Base-by-base conservation (phyloP, 2,888 invertebrate genomes). In the Seladonia tumulorum region DNA sequence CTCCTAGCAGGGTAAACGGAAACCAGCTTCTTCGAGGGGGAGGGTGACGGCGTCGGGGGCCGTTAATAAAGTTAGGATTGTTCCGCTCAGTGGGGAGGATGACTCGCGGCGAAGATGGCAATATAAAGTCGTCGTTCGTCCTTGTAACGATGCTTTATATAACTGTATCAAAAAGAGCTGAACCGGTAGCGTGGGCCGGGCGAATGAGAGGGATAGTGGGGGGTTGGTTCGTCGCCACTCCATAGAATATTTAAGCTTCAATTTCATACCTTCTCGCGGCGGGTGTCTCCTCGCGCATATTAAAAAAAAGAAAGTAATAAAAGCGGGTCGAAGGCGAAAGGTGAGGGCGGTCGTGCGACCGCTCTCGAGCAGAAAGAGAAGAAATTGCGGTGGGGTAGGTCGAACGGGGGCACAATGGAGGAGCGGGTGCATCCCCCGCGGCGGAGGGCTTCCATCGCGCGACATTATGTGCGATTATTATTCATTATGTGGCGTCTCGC, bases 171-270 rank as follows among this genome's bases (percentile, higher is more conserved):
- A 94, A 93, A 89, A 90, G 76, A 83, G 71, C 71, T 75, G 45
- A 29, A n/a, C 42, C 39, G 22, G 39, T n/a, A 57, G 71, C 81
- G 72, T 18, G 16, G 29, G n/a, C 45, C 14, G 63, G 8, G 18
- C 8, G 63, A 25, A 25, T 10, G 47, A 16, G 16, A 4, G 57
- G n/a, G 57, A 12, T n/a, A 10, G 57, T 4, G 60, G 25, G 0
- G 29, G 63, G 63, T 29, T 63, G 63, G 29, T 63, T 63, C 91
- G 90, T 90, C 91, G 91, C 90, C 93, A 93, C 93, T 92, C 93
- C 93, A 94, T 95, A 92, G 94, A 95, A 94, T 95, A 95, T 95
- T 95, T 93, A 94, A 94, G 94, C 93, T 93, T 94, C 94, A 94
- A 94, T 95, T 95, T 94, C 95, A 94, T 94, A 94, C 93, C 93